A percentile compares a stretch with the other conserved stretches of the same genome.
phyloP scores from a whole-genome alignment of 2,113 vertebrate species.

The Dissostichus mawsoni region DNA sequence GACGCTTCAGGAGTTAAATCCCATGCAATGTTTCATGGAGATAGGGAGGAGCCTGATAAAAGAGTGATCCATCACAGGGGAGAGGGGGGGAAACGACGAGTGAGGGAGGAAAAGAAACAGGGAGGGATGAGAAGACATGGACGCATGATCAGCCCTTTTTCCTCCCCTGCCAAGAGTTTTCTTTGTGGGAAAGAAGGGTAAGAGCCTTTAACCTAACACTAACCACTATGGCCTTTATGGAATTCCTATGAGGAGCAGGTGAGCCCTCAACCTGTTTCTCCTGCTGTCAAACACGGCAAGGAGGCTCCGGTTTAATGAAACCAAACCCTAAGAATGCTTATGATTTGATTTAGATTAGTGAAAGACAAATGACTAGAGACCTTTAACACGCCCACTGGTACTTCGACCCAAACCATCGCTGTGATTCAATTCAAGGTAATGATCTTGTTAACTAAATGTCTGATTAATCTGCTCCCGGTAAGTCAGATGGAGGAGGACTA shows the following conservation, averaged over 20 bases:
- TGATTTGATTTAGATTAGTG: background rate
- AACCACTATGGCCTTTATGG: background rate
- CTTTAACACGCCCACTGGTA: background rate
- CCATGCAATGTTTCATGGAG: conserved; percentile 72
- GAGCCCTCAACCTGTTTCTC: background rate
- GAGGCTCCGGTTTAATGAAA: background rate
- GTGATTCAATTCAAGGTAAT: background rate
- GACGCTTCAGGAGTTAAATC: conserved; percentile 81
- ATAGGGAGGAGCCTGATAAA: conserved; percentile 68
- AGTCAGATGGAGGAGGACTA: background rate
- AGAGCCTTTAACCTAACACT: background rate
- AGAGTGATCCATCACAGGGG: conserved; percentile 66
- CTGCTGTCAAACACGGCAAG: background rate
- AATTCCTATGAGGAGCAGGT: background rate
- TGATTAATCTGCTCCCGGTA: background rate
- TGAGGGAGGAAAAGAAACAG: background rate
- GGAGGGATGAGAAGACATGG: background rate
- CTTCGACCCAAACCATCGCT: background rate
- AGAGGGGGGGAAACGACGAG: conserved; percentile 11
- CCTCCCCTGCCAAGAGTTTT: background rate
- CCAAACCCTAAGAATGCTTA: background rate
- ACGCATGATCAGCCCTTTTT: background rate
- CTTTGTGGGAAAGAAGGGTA: background rate
- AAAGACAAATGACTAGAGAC: background rate
- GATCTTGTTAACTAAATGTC: background rate